Evolutionary conservation across 2,113 vertebrate species (phyloP), one percentile per base, ranked within the genome.

Genomic region (Corythaixoides concolor): DNA sequence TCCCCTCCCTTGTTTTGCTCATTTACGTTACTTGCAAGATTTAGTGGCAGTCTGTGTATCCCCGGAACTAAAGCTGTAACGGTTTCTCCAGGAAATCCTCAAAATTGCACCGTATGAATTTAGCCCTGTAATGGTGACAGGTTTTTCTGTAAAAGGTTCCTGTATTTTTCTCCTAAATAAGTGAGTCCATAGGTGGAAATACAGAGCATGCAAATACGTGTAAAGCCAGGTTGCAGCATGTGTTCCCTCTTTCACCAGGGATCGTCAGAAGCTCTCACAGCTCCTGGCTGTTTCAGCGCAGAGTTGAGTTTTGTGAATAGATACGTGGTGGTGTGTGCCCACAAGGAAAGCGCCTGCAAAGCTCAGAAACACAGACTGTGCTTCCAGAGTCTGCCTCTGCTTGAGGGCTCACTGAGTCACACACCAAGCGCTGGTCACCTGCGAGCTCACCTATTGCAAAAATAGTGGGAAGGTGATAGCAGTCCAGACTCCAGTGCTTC

Each of bases 231-330:
- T 9, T 55, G 58, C 84, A 79, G 58, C 58, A 8, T 3, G 1
- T 12, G 52, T 24, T 72, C 24, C 6, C 2, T 37, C 43, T 49
- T 56, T 17, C 4, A 9, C 53, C 41, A 1, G 3, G 50, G 50
- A 12, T 32, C 1, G 0, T 41, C 76, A 32, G 87, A 63, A 53
- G 63, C n/a, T 53, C 32, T 66, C 33, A 1, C 60, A 60, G 86
- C 83, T 60, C 64, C 60, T 3, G 12, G 37, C 67, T 47, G 50
- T 45, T 69, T 37, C 82, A 58, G 50, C 3, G 0, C 0, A 0
- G 17, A n/a, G 30, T 2, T 28, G 11, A 28, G 73, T 6, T 68
- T 39, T 53, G 45, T 12, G 47, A 59, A 47, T 5, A 1, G 39
- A 37, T 28, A 8, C 1, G 2, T 1, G 3, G 69, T 9, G 66